phyloP scores from a whole-genome alignment of 2,888 invertebrate genomes.

The Caenorhabditis panamensis region DNA sequence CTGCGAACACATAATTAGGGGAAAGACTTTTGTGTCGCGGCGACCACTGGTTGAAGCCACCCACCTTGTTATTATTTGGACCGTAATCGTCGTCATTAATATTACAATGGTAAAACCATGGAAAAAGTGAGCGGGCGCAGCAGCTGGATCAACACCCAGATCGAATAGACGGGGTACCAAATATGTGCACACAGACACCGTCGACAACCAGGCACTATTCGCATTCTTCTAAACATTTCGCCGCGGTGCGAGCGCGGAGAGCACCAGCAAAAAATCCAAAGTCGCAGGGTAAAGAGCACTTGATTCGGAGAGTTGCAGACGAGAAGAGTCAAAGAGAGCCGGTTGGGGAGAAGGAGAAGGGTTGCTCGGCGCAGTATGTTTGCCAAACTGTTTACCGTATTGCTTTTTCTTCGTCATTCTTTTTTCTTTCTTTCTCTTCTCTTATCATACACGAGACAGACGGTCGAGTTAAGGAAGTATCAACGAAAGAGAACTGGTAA shows the following conservation, averaged over 20 bases:
- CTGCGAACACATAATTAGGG: slow-evolving; percentile 13
- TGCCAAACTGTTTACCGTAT: slow-evolving; percentile 59
- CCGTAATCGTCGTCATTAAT: slow-evolving; percentile 13
- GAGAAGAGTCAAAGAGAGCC: slow-evolving; percentile 49
- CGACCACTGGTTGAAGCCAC: neutral
- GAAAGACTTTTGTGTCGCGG: neutral
- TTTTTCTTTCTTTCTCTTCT: slow-evolving; percentile 14
- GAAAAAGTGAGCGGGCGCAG: slow-evolving; percentile 33
- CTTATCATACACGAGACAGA: slow-evolving; percentile 44
- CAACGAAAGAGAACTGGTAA: slow-evolving; percentile 26
- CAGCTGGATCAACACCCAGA: slow-evolving; percentile 56
- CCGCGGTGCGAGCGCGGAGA: slow-evolving; percentile 47
- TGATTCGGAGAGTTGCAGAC: slow-evolving; percentile 45
- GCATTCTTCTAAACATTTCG: slow-evolving; percentile 51
- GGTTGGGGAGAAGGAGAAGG: slow-evolving; percentile 42
- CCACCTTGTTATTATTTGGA: slow-evolving; percentile 35
- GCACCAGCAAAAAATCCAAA: slow-evolving; percentile 49
- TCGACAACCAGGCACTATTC: slow-evolving; percentile 56
- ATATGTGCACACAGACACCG: slow-evolving; percentile 56
- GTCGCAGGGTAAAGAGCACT: slow-evolving; percentile 34
- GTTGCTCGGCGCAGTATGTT: slow-evolving; percentile 50
- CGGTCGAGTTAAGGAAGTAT: slow-evolving; percentile 20
- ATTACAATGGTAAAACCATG: slow-evolving; percentile 44
- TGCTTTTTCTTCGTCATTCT: slow-evolving; percentile 52
- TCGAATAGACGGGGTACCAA: slow-evolving; percentile 41